Evolutionary conservation across 2,113 vertebrate species (phyloP), one percentile per base, ranked within the genome.

Genomic region (Etheostoma cragini): DNA sequence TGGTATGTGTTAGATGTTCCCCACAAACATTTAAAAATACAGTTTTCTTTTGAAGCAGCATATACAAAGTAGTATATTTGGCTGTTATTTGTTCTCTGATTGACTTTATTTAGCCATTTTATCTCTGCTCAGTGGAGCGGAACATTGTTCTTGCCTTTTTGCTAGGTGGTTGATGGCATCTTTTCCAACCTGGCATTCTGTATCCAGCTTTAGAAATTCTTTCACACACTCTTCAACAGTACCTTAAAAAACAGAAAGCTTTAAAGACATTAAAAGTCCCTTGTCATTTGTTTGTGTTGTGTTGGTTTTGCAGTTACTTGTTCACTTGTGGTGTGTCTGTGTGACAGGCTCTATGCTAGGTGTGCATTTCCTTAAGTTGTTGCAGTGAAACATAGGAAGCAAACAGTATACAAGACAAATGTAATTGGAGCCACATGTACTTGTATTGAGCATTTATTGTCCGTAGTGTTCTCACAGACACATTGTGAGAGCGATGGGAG

Each of bases 1-100:
- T 96, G 94, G 95, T 96, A 86, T 1, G 92, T 93, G 47, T 42
- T 33, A 6, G 14, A 74, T 58, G 45, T 47, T 52, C 17, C 6
- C 19, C 5, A 7, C 3, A 46, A 63, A 61, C 30, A 33, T 7
- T 7, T 42, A 15, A 30, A 65, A 57, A 61, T 46, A 33, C 19
- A 8, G 2, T 56, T 58, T 63, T 22, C 47, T 50, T 66, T 66
- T 61, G 50, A 69, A 71, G 69, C 7, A 7, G 63, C 15, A 21
- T 5, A 53, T 65, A 19, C 53, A 45, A 54, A 30, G 30, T 30
- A 30, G 80, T n/a, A 21, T 17, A 63, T 12, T 72, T 65, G 38
- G 33, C 22, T 46, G n/a, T 75, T n/a, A 7, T 26, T 19, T 26
- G 19, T 15, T 61, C 33, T 46, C 10, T 45, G 64, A 49, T 46